Percentiles rank a stretch among this genome's conserved stretches.
phyloP scores from a whole-genome alignment of 2,888 invertebrate genomes.

The Lasioglossum figueresi region DNA sequence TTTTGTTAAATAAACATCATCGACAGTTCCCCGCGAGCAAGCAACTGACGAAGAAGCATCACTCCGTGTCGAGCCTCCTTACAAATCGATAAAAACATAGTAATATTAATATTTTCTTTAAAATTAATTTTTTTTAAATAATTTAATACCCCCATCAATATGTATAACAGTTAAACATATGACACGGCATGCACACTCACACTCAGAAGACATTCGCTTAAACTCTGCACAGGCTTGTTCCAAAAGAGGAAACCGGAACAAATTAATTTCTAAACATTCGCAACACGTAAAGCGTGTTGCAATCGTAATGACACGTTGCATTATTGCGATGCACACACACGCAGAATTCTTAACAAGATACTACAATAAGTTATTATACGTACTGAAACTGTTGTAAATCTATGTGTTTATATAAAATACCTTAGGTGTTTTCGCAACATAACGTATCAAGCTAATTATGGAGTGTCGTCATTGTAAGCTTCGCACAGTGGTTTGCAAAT shows the following conservation, averaged over 20 bases:
- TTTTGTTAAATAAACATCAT: too few species aligned
- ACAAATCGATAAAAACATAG: too few species aligned
- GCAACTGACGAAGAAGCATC: too few species aligned
- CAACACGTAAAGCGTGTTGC: not conserved
- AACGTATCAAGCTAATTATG: not conserved
- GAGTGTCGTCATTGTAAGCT: not conserved
- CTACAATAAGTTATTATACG: slow-evolving; percentile 23
- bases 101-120: too few species aligned
- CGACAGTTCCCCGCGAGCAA: too few species aligned
- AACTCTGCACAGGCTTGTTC: not conserved
- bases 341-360: slow-evolving; percentile 19
- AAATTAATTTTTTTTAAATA: too few species aligned
- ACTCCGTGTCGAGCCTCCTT: too few species aligned
- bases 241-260: not conserved
- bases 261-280: not conserved
- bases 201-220: too few species aligned
- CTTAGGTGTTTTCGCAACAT: slow-evolving; percentile 10
- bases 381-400: slow-evolving; percentile 1
- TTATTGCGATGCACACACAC: not conserved
- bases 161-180: too few species aligned
- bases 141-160: too few species aligned
- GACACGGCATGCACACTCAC: too few species aligned
- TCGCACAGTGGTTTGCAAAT: not conserved
- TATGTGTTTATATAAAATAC: not conserved
- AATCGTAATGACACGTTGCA: slow-evolving; percentile 20